These are phyloP conservation scores for Pseudopipra pipra DNA, from an alignment of 2,113 vertebrate species.

Conservation along the genomic window DNA sequence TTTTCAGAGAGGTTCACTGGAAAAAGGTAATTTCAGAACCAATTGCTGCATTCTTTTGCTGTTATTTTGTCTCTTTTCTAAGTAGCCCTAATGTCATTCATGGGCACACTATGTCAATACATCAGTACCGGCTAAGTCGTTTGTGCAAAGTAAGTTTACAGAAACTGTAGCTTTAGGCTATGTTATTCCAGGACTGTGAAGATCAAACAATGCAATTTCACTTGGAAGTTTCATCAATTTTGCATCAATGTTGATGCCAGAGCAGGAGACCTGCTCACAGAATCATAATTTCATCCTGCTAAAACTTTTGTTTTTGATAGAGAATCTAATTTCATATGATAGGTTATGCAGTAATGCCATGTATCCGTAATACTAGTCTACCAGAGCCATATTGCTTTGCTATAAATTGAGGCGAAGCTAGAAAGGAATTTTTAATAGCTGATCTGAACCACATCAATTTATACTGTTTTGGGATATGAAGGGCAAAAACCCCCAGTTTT, in stretches of 20 bases:
- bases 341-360: constrained; percentile 58
- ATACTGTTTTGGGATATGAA: constrained; percentile 80
- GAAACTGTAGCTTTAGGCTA: constrained; percentile 84
- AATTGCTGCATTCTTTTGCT: constrained; percentile 81
- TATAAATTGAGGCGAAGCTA: constrained; percentile 56
- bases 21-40: constrained; percentile 88
- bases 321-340: constrained; percentile 74
- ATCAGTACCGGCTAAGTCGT: constrained; percentile 74
- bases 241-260: constrained; percentile 82
- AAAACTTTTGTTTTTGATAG: constrained; percentile 78
- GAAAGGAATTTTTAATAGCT: constrained; percentile 67
- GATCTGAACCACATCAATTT: constrained; percentile 77
- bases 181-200: constrained; percentile 84
- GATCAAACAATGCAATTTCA: constrained; percentile 88
- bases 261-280: constrained; percentile 72
- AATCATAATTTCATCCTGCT: constrained; percentile 80
- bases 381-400: constrained; percentile 4
- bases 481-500: constrained; percentile 67
- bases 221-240: constrained; percentile 87
- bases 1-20: constrained; percentile 84
- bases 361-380: constrained; percentile 19
- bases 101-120: constrained; percentile 81
- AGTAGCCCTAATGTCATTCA: constrained; percentile 85
- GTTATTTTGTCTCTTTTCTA: constrained; percentile 84
- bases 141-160: constrained; percentile 87